phyloP scores from a whole-genome alignment of 2,797 vertebrate species.

The Macrochelys suwanniensis region DNA sequence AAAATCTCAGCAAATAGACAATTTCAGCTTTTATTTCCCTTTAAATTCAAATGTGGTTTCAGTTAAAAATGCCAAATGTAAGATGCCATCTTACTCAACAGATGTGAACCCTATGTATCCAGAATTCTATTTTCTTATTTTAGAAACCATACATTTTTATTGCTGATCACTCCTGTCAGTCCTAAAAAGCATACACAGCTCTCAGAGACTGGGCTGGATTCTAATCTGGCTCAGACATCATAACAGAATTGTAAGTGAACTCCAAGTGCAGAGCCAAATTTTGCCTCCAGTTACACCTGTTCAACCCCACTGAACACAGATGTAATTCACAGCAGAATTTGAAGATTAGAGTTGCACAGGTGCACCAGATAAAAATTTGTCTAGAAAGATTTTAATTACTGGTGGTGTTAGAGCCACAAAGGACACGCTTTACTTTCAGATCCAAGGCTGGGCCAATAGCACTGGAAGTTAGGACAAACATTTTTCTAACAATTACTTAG shows the following conservation, averaged over 20 bases:
- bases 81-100: not conserved
- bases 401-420: not conserved
- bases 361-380: constrained; percentile 59
- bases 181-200: not conserved
- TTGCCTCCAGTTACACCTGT: constrained; percentile 53
- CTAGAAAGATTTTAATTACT: not conserved
- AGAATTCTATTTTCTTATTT: constrained; percentile 2
- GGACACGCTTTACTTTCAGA: not conserved
- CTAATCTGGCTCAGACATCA: not conserved
- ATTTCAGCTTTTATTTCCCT: not conserved
- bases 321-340: constrained; percentile 18
- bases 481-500: constrained; percentile 29
- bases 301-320: constrained; percentile 8
- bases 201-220: not conserved
- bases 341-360: constrained; percentile 53
- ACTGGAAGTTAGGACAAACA: constrained; percentile 20
- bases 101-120: not conserved
- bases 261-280: constrained; percentile 35
- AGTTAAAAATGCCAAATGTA: not conserved
- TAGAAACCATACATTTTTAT: not conserved
- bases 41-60: not conserved
- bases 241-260: not conserved
- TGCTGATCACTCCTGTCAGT: not conserved
- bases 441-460: too few relatives aligned
- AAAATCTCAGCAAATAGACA: not conserved